Evolutionary conservation across 2,113 vertebrate species (phyloP).

Genomic region (Murina feae): DNA sequence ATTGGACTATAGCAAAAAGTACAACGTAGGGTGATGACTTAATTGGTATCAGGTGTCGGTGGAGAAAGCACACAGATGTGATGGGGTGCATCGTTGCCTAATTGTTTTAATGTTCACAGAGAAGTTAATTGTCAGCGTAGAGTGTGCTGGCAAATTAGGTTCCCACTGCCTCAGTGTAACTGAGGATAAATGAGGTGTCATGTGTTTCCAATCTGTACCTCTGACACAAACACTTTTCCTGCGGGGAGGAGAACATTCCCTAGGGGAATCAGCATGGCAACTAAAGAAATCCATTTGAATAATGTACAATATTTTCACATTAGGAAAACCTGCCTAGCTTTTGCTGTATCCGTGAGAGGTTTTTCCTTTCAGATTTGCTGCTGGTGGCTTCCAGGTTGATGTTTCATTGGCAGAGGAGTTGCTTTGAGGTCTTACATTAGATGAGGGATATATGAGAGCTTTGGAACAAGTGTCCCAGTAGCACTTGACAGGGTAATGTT

Average conservation of each 20-base stretch:
- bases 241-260: conserved; percentile 56
- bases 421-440: not conserved
- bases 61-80: conserved; percentile 47
- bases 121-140: conserved; percentile 69
- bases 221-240: conserved; percentile 64
- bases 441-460: not conserved
- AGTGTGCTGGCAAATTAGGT: conserved; percentile 62
- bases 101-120: conserved; percentile 72
- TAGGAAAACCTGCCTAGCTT: conserved; percentile 36
- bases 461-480: not conserved
- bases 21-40: conserved; percentile 4
- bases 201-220: conserved; percentile 63
- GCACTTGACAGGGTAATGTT: not conserved
- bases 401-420: conserved; percentile 34
- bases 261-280: conserved; percentile 25
- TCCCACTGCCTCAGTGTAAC: conserved; percentile 47
- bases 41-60: conserved; percentile 59
- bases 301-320: conserved; percentile 59
- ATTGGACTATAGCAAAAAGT: not conserved
- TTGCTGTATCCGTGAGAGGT: not conserved
- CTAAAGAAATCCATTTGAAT: conserved; percentile 67
- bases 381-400: conserved; percentile 49
- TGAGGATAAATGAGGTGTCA: conserved; percentile 70
- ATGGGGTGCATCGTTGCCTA: conserved; percentile 57
- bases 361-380: conserved; percentile 56